Evolutionary conservation across 2,113 vertebrate genomes (phyloP).

Genomic region (Steatornis caripensis): DNA sequence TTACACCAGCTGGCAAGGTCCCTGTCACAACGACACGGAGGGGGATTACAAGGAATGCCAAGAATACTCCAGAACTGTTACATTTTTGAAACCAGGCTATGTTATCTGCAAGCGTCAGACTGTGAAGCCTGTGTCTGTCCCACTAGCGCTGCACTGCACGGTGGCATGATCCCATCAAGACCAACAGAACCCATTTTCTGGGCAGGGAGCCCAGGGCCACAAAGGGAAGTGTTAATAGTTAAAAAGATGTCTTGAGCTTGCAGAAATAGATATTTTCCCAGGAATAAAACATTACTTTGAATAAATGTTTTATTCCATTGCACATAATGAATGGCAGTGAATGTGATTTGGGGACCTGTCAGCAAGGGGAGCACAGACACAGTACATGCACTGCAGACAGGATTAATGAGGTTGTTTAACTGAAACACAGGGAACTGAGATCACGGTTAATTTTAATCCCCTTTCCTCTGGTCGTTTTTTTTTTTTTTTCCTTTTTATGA

Average conservation of each 20-base stretch:
- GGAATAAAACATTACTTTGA: constrained; percentile 62
- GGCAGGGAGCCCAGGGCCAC: background rate
- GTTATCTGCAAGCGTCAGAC: background rate
- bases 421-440: constrained; percentile 26
- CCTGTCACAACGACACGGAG: rapidly evolving
- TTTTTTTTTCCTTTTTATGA: background rate
- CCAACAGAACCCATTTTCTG: background rate
- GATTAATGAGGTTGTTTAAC: constrained; percentile 31
- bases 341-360: constrained; percentile 61
- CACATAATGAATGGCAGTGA: constrained; percentile 48
- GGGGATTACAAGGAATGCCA: background rate
- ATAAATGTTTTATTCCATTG: constrained; percentile 56
- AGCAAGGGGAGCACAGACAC: constrained; percentile 13
- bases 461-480: background rate
- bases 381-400: constrained; percentile 24
- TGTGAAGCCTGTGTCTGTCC: background rate
- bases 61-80: background rate
- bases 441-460: background rate
- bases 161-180: background rate
- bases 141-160: background rate
- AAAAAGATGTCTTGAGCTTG: constrained; percentile 4
- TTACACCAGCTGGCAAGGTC: background rate
- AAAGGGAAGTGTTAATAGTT: background rate
- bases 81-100: background rate
- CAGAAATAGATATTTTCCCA: constrained; percentile 49